A percentile compares a stretch with the other conserved stretches of the same genome.
These are phyloP conservation scores for Caenorhabditis sp. DNA, from an alignment of 2,888 invertebrate genomes.

Conservation along the genomic window DNA sequence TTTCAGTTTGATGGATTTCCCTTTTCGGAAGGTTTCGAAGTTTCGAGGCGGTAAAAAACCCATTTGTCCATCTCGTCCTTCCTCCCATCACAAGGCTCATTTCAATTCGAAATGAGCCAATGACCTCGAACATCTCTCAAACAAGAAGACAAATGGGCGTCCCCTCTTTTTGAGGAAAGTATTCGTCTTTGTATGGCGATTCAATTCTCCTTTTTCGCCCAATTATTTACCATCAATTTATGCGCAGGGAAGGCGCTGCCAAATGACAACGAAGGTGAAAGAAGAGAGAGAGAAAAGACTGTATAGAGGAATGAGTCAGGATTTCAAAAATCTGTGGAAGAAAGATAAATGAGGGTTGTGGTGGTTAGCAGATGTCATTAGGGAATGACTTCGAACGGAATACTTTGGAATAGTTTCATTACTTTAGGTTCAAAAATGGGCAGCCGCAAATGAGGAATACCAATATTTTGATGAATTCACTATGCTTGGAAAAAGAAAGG, in stretches of 20 bases:
- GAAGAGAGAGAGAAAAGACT: slow-evolving; percentile 10
- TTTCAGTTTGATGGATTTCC: slow-evolving; percentile 4
- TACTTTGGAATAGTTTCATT: background rate
- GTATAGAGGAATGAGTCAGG: background rate
- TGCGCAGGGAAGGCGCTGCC: slow-evolving; percentile 51
- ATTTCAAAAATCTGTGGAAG: slow-evolving; percentile 37
- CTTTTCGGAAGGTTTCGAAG: background rate
- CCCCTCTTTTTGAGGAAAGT: slow-evolving; percentile 21
- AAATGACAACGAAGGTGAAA: slow-evolving; percentile 56
- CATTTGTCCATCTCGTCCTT: slow-evolving; percentile 15
- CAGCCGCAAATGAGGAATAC: no score
- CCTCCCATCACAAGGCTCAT: slow-evolving; percentile 34
- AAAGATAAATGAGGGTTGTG: slow-evolving; percentile 2
- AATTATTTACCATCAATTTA: slow-evolving; percentile 64
- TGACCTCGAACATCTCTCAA: slow-evolving; percentile 54
- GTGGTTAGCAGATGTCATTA: background rate
- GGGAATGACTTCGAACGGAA: background rate
- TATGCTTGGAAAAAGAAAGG: no score
- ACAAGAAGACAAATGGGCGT: slow-evolving; percentile 53
- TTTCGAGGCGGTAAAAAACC: slow-evolving; percentile 1
- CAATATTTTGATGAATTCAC: no score
- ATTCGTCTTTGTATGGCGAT: slow-evolving; percentile 54
- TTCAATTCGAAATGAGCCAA: slow-evolving; percentile 50
- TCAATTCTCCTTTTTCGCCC: slow-evolving; percentile 46
- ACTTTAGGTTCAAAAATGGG: no score